Percentiles rank a stretch among this genome's conserved stretches.
phyloP scores from a whole-genome alignment of 2,113 vertebrate genomes.

The Cryptotis parvus region DNA sequence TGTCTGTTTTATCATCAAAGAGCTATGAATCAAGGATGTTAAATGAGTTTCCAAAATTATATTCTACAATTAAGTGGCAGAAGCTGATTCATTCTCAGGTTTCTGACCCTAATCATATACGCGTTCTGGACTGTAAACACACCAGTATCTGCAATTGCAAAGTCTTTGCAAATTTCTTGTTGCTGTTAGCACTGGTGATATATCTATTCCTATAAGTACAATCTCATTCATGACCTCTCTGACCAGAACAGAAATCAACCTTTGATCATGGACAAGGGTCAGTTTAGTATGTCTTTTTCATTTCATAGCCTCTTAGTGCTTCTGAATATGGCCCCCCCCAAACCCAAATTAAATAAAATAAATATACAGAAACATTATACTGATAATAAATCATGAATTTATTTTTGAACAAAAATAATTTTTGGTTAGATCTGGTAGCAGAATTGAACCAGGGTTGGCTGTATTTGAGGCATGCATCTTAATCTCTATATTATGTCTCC shows the following conservation, averaged over 20 bases:
- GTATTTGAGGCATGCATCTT: too few species aligned
- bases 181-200: background rate
- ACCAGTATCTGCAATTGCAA: background rate
- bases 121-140: background rate
- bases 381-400: too few species aligned
- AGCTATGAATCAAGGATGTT: background rate
- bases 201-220: background rate
- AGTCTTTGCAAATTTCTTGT: background rate
- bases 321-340: background rate
- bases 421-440: too few species aligned
- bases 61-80: background rate
- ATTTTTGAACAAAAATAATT: too few species aligned
- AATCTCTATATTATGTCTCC: too few species aligned
- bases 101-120: background rate
- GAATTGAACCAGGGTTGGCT: too few species aligned
- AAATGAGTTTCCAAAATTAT: constrained; percentile 49
- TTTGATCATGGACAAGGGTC: background rate
- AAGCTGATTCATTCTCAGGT: background rate
- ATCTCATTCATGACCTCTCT: background rate
- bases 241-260: background rate
- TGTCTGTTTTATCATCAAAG: constrained; percentile 39
- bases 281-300: background rate
- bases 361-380: too few species aligned
- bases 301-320: background rate
- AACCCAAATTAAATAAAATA: background rate